Conservation (phyloP, 2,113 vertebrate genomes). For the Oreotrochilus melanogaster region DNA sequence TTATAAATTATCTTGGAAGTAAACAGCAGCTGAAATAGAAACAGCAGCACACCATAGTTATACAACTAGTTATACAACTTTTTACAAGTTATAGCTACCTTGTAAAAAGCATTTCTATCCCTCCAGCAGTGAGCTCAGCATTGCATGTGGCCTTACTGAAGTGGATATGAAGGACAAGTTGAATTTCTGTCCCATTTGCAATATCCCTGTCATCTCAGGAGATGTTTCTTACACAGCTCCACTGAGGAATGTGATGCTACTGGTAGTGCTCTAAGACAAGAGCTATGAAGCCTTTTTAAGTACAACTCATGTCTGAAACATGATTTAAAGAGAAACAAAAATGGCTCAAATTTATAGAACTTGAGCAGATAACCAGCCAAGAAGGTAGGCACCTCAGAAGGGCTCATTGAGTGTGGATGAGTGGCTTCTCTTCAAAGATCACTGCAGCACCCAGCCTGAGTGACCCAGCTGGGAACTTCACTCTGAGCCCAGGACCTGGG, state of each 20-base stretch:
- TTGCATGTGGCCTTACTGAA: neutral
- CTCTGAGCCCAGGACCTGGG: neutral
- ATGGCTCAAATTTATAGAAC: neutral
- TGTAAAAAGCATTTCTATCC: neutral
- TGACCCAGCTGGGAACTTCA: neutral
- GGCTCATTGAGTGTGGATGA: fast-evolving
- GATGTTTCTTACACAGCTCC: neutral
- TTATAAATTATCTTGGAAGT: neutral
- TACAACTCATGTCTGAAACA: neutral
- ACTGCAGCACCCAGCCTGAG: fast-evolving
- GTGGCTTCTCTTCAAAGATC: neutral
- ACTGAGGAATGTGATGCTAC: fast-evolving
- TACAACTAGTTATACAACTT: too few species aligned
- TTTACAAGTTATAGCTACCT: neutral
- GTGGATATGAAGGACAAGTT: neutral
- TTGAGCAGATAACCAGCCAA: neutral
- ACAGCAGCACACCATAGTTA: neutral
- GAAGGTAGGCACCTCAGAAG: neutral
- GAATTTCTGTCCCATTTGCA: neutral
- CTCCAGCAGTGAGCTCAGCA: fast-evolving
- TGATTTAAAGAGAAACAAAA: neutral
- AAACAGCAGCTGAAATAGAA: neutral
- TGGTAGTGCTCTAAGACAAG: neutral
- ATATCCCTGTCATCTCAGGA: fast-evolving
- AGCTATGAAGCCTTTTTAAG: neutral